Percentiles rank a stretch among this genome's conserved stretches.
phyloP scores from a whole-genome alignment of 2,888 invertebrate species.

The Pimpla rufipes region DNA sequence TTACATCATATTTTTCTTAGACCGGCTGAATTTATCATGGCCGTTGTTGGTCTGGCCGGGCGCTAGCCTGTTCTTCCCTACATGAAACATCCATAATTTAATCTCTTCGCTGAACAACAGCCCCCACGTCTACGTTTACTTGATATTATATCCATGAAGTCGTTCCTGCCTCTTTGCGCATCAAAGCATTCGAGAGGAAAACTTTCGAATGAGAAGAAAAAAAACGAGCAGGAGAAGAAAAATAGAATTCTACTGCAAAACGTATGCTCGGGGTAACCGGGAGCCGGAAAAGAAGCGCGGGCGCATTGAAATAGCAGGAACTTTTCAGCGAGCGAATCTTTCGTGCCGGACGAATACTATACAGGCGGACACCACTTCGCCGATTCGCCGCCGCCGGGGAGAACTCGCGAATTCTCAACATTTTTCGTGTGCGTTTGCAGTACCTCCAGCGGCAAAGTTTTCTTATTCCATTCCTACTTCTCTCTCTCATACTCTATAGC shows the following conservation, averaged over 20 bases:
- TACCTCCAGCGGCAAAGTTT: constrained; percentile 56
- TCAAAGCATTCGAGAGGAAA: constrained; percentile 46
- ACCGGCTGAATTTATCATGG: too few relatives aligned
- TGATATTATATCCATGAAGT: constrained; percentile 21
- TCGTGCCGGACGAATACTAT: constrained; percentile 39
- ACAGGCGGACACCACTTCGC: constrained; percentile 52
- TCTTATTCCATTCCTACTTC: constrained; percentile 64
- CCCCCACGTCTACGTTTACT: background rate
- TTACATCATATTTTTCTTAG: too few relatives aligned
- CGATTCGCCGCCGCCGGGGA: constrained; percentile 42
- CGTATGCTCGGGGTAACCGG: constrained; percentile 63
- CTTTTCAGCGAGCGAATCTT: constrained; percentile 61
- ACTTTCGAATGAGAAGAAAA: constrained; percentile 41
- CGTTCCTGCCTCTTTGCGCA: constrained; percentile 31
- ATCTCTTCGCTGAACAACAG: background rate
- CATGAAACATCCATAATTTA: background rate
- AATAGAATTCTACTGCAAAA: constrained; percentile 36
- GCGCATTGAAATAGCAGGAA: constrained; percentile 67
- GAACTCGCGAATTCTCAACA: constrained; percentile 63
- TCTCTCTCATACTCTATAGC: background rate
- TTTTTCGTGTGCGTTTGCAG: constrained; percentile 60
- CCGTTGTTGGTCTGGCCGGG: too few relatives aligned
- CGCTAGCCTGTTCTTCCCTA: background rate
- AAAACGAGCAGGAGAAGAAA: constrained; percentile 21
- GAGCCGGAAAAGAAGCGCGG: constrained; percentile 55